These are phyloP conservation scores for Plumapathes pennacea DNA, from an alignment of 92 coral and sea anemone species.

Conservation along the genomic window DNA sequence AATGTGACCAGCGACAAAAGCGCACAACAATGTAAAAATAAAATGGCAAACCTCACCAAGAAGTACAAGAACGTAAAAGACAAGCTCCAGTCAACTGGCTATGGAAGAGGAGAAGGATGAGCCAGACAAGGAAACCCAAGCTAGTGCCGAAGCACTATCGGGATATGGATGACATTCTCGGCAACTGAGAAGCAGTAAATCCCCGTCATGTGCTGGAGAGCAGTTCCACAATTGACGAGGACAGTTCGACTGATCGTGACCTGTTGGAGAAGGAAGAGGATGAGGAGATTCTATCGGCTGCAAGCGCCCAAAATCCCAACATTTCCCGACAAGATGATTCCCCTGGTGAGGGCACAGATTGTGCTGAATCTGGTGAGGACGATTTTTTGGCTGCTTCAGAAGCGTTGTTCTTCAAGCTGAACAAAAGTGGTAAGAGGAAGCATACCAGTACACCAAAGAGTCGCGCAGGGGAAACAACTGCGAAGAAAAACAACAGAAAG, in stretches of 20 bases:
- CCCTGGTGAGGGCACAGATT: conserved; percentile 27
- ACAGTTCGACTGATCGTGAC: conserved; percentile 5
- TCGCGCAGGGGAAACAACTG: conserved; percentile 6
- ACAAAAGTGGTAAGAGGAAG: conserved; percentile 20
- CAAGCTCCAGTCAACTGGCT: conserved; percentile 22
- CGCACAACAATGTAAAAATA: conserved; percentile 50
- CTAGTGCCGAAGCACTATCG: conserved; percentile 25
- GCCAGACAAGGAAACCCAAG: conserved; percentile 16
- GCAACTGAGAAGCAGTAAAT: conserved; percentile 41
- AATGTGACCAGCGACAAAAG: conserved; percentile 42
- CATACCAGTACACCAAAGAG: conserved; percentile 9
- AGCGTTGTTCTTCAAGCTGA: conserved; percentile 12
- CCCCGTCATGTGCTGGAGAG: conserved; percentile 43
- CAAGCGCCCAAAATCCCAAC: conserved; percentile 5
- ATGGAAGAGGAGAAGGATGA: conserved; percentile 31
- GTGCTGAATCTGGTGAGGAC: conserved; percentile 15
- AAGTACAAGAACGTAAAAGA: conserved; percentile 42
- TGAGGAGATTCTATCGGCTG: conserved; percentile 14
- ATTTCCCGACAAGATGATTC: background rate
- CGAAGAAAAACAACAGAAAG: conserved; percentile 18
- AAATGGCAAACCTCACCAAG: conserved; percentile 40
- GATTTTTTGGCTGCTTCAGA: conserved; percentile 12
- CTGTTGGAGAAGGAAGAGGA: conserved; percentile 21
- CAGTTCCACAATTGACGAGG: conserved; percentile 14
- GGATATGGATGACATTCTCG: conserved; percentile 45